Evolutionary conservation across 2,113 vertebrate species (phyloP), one percentile per base, ranked within the genome.

Genomic region (Elephantulus edwardii): DNA sequence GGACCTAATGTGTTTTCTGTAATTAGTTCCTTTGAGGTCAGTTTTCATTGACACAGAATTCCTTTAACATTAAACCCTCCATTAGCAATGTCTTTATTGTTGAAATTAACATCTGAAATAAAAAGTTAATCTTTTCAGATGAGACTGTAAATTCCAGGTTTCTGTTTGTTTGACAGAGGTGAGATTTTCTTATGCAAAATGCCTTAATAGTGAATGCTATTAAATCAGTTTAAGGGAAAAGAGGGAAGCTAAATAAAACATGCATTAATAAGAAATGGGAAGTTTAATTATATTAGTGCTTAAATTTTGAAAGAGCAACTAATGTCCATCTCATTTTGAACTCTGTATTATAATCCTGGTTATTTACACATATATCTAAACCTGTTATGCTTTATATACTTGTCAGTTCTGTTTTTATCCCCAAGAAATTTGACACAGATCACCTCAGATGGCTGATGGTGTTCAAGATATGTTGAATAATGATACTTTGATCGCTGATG

Each of bases 1-100:
- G 54, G 95, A 97, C 86, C 95, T 95, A 97, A 94, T 96, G 96
- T 96, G 96, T 96, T 93, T 96, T 92, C 83, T 94, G 92, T 95
- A 96, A 97, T 97, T 95, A 96, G 96, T 92, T 96, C 96, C 96
- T 97, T 96, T 83, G 95, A 97, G 91, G 95, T 96, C 90, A 71
- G 94, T 93, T 97, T 97, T 97, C 86, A 92, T 90, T 95, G 95
- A 82, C 95, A 96, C 48, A 78, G 87, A 86, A 95, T 93, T 95
- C 92, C 60, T 97, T 83, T 95, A 87, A 93, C 86, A 90, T 77
- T 96, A 95, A 96, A 96, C 95, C 74, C 83, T 94, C 84, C 82
- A 95, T 92, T 83, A 94, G 84, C 81, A 95, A 64, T 94, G 91
- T 95, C 86, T 95, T 88, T 87, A 88, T 68, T 95, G 83, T 86